Conservation (phyloP, 2,888 invertebrate genomes). For the Phyllotreta striolata region DNA sequence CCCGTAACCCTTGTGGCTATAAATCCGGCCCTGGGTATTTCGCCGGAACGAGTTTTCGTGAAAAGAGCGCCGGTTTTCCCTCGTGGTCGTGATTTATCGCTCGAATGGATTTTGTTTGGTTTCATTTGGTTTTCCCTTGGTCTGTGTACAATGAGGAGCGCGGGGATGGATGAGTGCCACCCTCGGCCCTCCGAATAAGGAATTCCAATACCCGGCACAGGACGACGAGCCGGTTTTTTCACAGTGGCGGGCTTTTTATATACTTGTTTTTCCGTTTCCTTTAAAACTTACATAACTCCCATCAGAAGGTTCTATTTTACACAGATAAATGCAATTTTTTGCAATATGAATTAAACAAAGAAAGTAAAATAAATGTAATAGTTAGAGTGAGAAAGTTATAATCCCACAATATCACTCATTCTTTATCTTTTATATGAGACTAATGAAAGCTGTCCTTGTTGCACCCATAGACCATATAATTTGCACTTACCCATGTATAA, state of each 20-base stretch:
- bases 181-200: conserved; percentile 36
- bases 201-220: conserved; percentile 29
- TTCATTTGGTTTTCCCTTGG: conserved; percentile 37
- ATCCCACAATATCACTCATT: too few relatives aligned
- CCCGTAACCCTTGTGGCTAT: conserved; percentile 12
- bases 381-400: too few relatives aligned
- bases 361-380: too few relatives aligned
- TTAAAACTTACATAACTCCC: too few relatives aligned
- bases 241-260: conserved; percentile 12
- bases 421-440: too few relatives aligned
- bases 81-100: conserved; percentile 47
- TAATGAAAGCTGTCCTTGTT: too few relatives aligned
- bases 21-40: conserved; percentile 30
- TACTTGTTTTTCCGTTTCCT: too few relatives aligned
- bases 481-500: too few relatives aligned
- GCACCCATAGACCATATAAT: too few relatives aligned
- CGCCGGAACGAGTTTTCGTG: conserved; percentile 30
- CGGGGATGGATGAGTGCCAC: conserved; percentile 21
- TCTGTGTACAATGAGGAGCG: conserved; percentile 34
- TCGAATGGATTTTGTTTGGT: conserved; percentile 49
- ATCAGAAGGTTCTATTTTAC: background rate
- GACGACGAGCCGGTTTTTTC: conserved; percentile 23
- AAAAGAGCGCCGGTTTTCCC: conserved; percentile 46
- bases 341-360: conserved; percentile 1
- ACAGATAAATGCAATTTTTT: background rate